Percentiles rank a stretch among this genome's conserved stretches.
phyloP scores from a whole-genome alignment of 2,888 invertebrate species.

The Ernsta delagoae region DNA sequence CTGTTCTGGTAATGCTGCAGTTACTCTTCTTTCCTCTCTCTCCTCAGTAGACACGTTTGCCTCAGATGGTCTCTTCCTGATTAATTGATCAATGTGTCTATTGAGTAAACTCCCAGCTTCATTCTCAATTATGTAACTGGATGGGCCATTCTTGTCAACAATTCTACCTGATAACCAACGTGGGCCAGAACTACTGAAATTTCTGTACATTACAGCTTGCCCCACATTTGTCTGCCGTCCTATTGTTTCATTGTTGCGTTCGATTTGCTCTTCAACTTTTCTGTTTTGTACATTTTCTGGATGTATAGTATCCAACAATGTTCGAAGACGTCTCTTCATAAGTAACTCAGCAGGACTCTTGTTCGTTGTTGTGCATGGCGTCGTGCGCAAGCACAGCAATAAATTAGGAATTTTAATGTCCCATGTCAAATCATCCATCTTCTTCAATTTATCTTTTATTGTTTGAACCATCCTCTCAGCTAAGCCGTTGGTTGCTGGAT shows the following conservation, averaged over 20 bases:
- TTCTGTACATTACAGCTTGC: too few species aligned
- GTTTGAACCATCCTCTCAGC: constrained; percentile 43
- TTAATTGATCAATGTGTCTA: too few species aligned
- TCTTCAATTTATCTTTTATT: constrained; percentile 40
- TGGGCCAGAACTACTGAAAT: too few species aligned
- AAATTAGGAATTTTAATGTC: constrained; percentile 36
- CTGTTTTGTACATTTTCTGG: constrained; percentile 27
- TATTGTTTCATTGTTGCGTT: too few species aligned
- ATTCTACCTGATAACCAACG: constrained; percentile 18
- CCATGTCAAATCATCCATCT: constrained; percentile 38
- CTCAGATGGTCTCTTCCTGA: too few species aligned
- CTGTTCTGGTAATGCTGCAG: too few species aligned
- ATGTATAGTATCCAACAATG: constrained; percentile 36
- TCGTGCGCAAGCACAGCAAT: constrained; percentile 19
- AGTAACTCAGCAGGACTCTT: constrained; percentile 39
- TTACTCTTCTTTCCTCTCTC: too few species aligned
- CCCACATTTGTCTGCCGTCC: too few species aligned
- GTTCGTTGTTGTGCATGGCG: constrained; percentile 36
- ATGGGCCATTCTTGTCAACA: constrained; percentile 25
- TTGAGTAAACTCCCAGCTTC: too few species aligned
- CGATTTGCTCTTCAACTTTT: constrained; percentile 28
- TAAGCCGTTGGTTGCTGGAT: constrained; percentile 41
- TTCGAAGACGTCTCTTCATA: constrained; percentile 38
- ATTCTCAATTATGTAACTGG: not conserved
- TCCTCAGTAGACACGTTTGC: too few species aligned